These are phyloP conservation scores for Hypotaenidia philippensis DNA, from an alignment of 2,797 vertebrate genomes.

Conservation along the genomic window DNA sequence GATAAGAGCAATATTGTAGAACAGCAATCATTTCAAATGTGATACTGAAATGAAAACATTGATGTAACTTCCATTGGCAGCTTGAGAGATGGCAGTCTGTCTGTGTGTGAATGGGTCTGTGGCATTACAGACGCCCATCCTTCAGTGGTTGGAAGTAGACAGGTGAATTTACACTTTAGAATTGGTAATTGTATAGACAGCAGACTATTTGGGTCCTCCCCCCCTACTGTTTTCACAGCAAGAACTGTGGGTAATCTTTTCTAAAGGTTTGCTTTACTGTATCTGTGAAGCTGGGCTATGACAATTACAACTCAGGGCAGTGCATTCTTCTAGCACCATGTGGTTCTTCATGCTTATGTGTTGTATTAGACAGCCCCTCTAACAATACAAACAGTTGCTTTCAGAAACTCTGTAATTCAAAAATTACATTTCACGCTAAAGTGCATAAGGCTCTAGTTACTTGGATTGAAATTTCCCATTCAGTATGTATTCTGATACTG, in stretches of 20 bases:
- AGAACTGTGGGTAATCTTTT: not conserved
- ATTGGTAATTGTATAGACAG: slow-evolving; percentile 7
- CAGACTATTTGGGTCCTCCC: not conserved
- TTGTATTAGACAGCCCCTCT: not conserved
- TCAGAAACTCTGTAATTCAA: not conserved
- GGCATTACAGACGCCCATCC: not conserved
- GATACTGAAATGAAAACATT: slow-evolving; percentile 30
- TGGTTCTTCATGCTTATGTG: not conserved
- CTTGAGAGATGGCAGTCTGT: slow-evolving; percentile 5
- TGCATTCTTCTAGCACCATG: not conserved
- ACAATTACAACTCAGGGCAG: not conserved
- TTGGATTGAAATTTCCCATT: not conserved
- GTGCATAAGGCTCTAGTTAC: not conserved
- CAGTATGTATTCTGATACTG: not conserved
- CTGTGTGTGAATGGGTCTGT: not conserved
- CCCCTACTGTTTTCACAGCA: not conserved
- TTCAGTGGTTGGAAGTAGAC: not conserved
- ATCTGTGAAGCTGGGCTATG: not conserved
- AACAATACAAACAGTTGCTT: not conserved
- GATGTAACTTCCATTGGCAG: slow-evolving; percentile 1
- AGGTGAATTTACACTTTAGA: slow-evolving; percentile 28
- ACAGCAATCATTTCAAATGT: not conserved
- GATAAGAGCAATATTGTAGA: not conserved
- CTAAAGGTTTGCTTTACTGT: not conserved
- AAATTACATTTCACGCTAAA: not conserved